Evolutionary conservation across 1,140 invertebrate genomes (phyloP), one percentile per base, ranked within the genome.

Genomic region (Bacillus rossius): DNA sequence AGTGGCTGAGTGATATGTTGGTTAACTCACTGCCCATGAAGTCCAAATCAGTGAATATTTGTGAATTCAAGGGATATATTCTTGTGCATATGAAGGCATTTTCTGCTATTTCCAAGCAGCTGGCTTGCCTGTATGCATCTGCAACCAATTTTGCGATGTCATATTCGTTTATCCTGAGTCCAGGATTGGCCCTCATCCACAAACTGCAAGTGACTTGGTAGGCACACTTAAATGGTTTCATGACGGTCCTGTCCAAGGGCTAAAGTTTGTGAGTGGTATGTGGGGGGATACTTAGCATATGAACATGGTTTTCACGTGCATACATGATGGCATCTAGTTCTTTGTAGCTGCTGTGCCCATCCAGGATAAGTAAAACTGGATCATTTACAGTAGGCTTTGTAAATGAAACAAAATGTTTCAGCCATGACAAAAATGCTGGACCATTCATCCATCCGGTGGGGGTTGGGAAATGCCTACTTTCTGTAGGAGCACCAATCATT

Each of bases 231-330:
- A 75, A 58, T 47, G 73, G 70, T 50, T 70, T 72, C 64, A 73
- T 71, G 38, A 74, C 67, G 7, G 65, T 50, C 69, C n/a, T 52
- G 55, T 75, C 71, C 8, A 73, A 49, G 8, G 69, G 69, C 47
- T 73, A 71, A 0, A 73, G 60, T 47, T 66, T 67, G 52, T 73
- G 68, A 8, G 67, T 69, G 41, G 71, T 73, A 54, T 75, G 70
- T 7, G 70, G 67, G 52, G 70, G 71, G 13, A 66, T 60, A 42
- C 69, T 70, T 8, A 75, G 49, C 61, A 75, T 66, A 20, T 67
- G 64, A 48, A 72, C 68, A 55, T 72, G 13, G 49, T 74, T 67
- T 48, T 73, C 60, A 65, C 58, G 57, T 54, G 63, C 65, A 62
- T 62, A 73, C 23, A 59, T 63, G 16, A 74, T 69, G 2, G 73